Evolutionary conservation across 2,113 vertebrate species (phyloP), one percentile per base, ranked within the genome.

Genomic region (Oncorhynchus keta): DNA sequence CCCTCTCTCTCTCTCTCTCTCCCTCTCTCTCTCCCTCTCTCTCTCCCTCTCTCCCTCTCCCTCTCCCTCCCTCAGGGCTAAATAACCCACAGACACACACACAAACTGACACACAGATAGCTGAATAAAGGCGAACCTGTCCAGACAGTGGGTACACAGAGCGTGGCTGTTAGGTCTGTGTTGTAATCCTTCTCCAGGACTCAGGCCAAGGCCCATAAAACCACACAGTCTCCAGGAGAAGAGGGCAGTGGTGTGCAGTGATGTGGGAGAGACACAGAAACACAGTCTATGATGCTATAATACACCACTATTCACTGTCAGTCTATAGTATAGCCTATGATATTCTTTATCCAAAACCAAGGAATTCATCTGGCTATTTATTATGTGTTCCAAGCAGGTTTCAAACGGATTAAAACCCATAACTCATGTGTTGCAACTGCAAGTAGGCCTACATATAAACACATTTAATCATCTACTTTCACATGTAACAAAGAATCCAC

Each of bases 161-260:
- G 70, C 49, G 70, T 68, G 74, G 28, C 66, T 71, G 70, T 59
- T n/a, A 68, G 39, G 75, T 57, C 35, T 65, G 14, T 51, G 73
- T 48, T 79, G 62, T 84, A 83, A 81, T 65, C 79, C 76, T 68
- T 55, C 45, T 72, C 68, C 70, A 81, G 81, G 79, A 79, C 75
- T 70, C 76, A 32, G 39, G 84, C 79, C 84, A 83, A 83, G 65
- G 57, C 70, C 74, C 73, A 79, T 85, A 79, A 85, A 85, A 83
- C 78, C 68, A 81, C 82, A 71, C 76, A 70, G 64, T 45, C 65
- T 78, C 82, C 66, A 77, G 82, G 80, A 79, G 80, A 77, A 79
- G 64, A 79, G 74, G 26, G 16, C 24, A 70, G 73, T 3, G 26
- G 5, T 70, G 70, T 76, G 16, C 24, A 70, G 73, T 3, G 26